Percentiles rank a stretch among this genome's conserved stretches.
These are phyloP conservation scores for Montipora capitata DNA, from an alignment of 92 coral and sea anemone genomes.

Conservation along the genomic window DNA sequence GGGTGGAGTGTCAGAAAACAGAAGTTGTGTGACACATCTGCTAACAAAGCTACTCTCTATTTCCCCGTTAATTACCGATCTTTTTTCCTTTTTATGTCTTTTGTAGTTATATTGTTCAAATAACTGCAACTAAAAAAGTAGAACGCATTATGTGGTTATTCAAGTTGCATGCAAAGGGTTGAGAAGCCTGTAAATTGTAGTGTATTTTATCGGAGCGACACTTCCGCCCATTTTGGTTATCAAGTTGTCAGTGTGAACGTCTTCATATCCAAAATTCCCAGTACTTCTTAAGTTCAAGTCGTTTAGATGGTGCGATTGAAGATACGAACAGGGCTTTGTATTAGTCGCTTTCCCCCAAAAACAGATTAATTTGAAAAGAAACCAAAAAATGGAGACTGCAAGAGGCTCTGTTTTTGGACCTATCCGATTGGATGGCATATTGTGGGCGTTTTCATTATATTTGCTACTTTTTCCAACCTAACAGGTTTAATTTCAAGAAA, in stretches of 20 bases:
- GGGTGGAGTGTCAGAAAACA: neutral
- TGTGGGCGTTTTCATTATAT: too few relatives aligned
- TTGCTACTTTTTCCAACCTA: neutral
- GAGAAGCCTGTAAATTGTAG: neutral
- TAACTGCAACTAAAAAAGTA: neutral
- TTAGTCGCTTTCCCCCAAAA: too few relatives aligned
- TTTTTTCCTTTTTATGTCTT: neutral
- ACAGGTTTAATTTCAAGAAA: neutral
- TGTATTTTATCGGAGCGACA: neutral
- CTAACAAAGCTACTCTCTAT: neutral
- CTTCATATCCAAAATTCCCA: too few relatives aligned
- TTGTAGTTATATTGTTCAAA: neutral
- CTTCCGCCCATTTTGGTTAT: neutral
- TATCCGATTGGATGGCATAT: neutral
- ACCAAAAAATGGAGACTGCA: too few relatives aligned
- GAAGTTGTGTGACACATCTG: neutral
- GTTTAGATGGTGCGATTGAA: too few relatives aligned
- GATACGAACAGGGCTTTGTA: too few relatives aligned
- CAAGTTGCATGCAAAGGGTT: neutral
- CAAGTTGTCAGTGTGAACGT: too few relatives aligned
- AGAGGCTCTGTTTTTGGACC: slow-evolving; percentile 6
- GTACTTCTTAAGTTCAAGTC: too few relatives aligned
- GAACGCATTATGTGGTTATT: neutral
- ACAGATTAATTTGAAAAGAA: too few relatives aligned
- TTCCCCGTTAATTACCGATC: neutral